These are phyloP conservation scores for Squalus acanthias DNA, from an alignment of 2,797 vertebrate species.

Conservation along the genomic window DNA sequence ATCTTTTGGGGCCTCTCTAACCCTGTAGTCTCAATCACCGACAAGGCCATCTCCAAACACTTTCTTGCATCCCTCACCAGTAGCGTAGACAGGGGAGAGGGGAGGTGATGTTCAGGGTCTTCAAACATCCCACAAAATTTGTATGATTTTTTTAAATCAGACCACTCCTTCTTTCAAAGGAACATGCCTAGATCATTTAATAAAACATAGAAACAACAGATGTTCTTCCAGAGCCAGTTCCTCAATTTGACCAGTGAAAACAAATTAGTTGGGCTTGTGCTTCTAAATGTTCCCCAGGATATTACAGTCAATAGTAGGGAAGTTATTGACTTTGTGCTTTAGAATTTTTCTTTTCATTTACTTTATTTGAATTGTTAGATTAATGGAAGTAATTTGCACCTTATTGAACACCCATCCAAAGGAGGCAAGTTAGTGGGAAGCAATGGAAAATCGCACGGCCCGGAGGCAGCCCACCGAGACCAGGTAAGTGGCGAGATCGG, in stretches of 20 bases:
- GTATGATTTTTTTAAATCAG: neutral
- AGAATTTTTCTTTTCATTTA: neutral
- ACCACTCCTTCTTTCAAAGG: neutral
- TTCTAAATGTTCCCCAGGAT: neutral
- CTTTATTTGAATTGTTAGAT: neutral
- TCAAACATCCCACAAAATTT: neutral
- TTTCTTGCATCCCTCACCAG: neutral
- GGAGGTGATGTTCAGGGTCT: neutral
- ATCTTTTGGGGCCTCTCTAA: neutral
- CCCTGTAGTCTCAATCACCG: neutral
- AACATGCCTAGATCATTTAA: neutral
- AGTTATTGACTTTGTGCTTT: neutral
- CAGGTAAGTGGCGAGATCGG: neutral
- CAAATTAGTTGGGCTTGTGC: neutral
- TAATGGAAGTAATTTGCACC: neutral
- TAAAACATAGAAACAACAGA: neutral
- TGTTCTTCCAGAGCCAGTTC: neutral
- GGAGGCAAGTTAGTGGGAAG: neutral
- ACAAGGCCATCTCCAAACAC: neutral
- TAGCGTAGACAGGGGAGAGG: neutral
- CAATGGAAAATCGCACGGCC: neutral
- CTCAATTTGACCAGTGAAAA: neutral
- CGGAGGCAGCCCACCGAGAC: neutral
- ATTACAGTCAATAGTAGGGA: neutral
- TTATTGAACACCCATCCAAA: neutral